Evolutionary conservation across 2,888 invertebrate species (phyloP).

Genomic region (Meganola albula): DNA sequence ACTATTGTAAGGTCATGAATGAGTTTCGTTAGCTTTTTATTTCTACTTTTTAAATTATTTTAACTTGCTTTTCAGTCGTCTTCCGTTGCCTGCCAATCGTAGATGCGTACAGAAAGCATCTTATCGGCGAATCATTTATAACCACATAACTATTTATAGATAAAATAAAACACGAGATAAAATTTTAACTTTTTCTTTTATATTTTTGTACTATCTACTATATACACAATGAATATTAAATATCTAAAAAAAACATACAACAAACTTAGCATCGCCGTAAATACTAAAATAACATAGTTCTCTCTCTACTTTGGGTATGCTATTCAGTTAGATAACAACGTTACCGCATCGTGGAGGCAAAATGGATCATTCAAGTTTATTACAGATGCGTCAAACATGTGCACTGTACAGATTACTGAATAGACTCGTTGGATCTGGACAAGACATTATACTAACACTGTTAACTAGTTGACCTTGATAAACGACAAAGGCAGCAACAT

Average conservation of each 20-base stretch:
- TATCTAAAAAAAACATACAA: slow-evolving; percentile 66
- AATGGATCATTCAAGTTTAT: no score
- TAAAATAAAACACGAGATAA: slow-evolving; percentile 32
- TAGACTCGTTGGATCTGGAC: no score
- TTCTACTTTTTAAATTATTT: neutral
- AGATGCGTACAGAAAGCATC: slow-evolving; percentile 44
- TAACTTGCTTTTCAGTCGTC: slow-evolving; percentile 42
- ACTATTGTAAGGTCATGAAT: no score
- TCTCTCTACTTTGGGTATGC: no score
- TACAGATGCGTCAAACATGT: no score
- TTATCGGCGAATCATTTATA: slow-evolving; percentile 21
- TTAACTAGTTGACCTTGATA: no score
- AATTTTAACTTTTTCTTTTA: slow-evolving; percentile 64
- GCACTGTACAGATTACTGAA: no score
- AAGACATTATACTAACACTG: no score
- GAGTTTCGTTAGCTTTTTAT: neutral
- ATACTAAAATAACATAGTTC: slow-evolving; percentile 44
- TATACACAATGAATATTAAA: slow-evolving; percentile 70
- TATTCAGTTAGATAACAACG: no score
- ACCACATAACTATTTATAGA: slow-evolving; percentile 13
- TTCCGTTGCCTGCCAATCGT: slow-evolving; percentile 54
- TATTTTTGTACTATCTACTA: slow-evolving; percentile 77
- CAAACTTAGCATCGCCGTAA: slow-evolving; percentile 56
- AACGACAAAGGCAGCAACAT: no score
- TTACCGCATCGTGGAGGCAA: no score